A percentile compares a stretch with the other conserved stretches of the same genome.
Conservation (phyloP, 2,888 invertebrate genomes). For the Drepana falcataria region DNA sequence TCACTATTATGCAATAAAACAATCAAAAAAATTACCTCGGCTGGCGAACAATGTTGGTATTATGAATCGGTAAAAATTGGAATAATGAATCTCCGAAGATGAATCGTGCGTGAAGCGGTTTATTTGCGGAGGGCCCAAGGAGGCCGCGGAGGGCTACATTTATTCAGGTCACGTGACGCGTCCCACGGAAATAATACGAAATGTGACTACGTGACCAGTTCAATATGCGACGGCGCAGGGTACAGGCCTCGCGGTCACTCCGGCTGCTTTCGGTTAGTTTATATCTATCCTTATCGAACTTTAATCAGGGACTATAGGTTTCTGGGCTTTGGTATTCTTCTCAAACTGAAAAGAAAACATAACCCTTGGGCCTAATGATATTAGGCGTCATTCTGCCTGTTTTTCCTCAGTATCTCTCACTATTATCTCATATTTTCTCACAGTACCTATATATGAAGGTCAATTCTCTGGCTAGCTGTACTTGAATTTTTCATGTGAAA, state of each 20-base stretch:
- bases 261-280: conserved; percentile 27
- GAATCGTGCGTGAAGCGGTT: conserved; percentile 77
- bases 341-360: no score
- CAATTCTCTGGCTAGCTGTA: no score
- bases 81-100: conserved; percentile 74
- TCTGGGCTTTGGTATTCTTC: background rate
- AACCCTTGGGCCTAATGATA: no score
- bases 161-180: conserved; percentile 76
- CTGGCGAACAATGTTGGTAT: conserved; percentile 30
- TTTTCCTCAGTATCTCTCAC: no score
- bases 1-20: conserved; percentile 9
- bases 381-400: no score
- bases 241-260: conserved; percentile 51
- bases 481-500: background rate
- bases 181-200: conserved; percentile 79
- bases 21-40: conserved; percentile 28
- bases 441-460: no score
- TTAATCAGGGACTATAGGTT: background rate
- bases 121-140: conserved; percentile 74
- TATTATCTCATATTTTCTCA: no score
- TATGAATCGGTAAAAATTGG: conserved; percentile 66
- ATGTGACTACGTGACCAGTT: conserved; percentile 78
- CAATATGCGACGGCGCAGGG: conserved; percentile 70
- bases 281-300: conserved; percentile 21
- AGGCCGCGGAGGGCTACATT: conserved; percentile 54